Base-by-base conservation (phyloP, 1,140 invertebrate genomes). In the Bactericera cockerelli region DNA sequence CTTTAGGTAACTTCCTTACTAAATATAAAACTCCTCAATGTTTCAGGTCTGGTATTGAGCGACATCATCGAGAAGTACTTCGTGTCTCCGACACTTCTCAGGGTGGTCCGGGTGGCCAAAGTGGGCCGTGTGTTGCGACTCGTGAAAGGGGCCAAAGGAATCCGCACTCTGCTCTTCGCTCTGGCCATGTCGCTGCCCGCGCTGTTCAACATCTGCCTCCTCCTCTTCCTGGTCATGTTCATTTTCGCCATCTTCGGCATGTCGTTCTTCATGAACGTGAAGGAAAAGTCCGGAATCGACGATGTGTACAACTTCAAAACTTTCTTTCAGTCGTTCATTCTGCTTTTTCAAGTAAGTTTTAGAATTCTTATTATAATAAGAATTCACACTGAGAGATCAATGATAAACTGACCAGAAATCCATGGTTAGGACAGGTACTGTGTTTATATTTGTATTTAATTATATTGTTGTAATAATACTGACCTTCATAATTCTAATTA, bases 191-290 rank as follows among this genome's bases (percentile, higher is more conserved):
- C 93, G 66, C 78, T 98, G 70, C 94, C 93, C 64, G 95, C 94
- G 62, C 81, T 98, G 55, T 96, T 98, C 79, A 98, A 98, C 78
- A 98, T 98, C 74, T 97, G 93, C 71, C 81, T 98, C 67, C 80
- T 98, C 66, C 83, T 98, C 64, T 97, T 97, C 75, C 80, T 98
- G 65, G 92, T 98, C 65, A 97, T 98, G 90, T 98, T 98, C 76
- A 98, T 98, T 73, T 98, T 97, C 73, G 93, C 93, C 66, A 97
- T 96, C 69, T 97, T 98, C 73, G 94, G 95, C 61, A 98, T 98
- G 94, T 96, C 92, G 53, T 98, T 98, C 79, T 98, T 98, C 76
- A 96, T 94, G 91, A 86, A 94, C 74, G 93, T 97, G 58, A 93
- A 93, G 72, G 81, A 89, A 69, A 87, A 88, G 68, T 89, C 86